phyloP scores from a whole-genome alignment of 1,140 invertebrate genomes.

The Leucophenga varia region DNA sequence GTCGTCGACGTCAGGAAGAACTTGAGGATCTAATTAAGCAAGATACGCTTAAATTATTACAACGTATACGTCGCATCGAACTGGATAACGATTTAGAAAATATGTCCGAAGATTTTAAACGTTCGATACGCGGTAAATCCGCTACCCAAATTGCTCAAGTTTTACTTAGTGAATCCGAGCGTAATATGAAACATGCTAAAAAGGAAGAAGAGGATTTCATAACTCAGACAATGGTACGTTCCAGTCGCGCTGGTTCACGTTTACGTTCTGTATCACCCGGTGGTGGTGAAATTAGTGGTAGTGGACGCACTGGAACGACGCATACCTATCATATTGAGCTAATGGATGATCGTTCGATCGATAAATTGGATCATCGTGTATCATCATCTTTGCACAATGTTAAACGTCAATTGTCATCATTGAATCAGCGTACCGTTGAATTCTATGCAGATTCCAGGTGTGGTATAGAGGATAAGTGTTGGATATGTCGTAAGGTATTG shows the following conservation, averaged over 20 bases:
- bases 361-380: slow-evolving; percentile 51
- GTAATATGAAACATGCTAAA: slow-evolving; percentile 60
- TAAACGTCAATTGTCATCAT: slow-evolving; percentile 46
- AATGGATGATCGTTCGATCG: slow-evolving; percentile 49
- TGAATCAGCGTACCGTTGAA: slow-evolving; percentile 49
- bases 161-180: slow-evolving; percentile 62
- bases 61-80: slow-evolving; percentile 51
- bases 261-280: slow-evolving; percentile 26
- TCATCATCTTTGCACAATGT: slow-evolving; percentile 52
- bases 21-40: slow-evolving; percentile 56
- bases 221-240: slow-evolving; percentile 34
- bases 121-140: slow-evolving; percentile 68
- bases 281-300: slow-evolving; percentile 8
- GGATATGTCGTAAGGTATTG: slow-evolving; percentile 52
- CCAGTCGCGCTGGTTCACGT: slow-evolving; percentile 43
- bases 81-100: slow-evolving; percentile 51
- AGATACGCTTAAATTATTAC: slow-evolving; percentile 56
- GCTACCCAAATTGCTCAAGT: slow-evolving; percentile 71
- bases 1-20: slow-evolving; percentile 58
- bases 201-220: slow-evolving; percentile 48
- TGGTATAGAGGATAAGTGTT: slow-evolving; percentile 52
- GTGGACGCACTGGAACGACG: slow-evolving; percentile 28
- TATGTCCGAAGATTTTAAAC: slow-evolving; percentile 60
- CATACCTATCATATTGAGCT: slow-evolving; percentile 47
- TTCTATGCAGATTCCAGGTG: slow-evolving; percentile 56